Evolutionary conservation across 2,888 invertebrate species (phyloP).

Genomic region (Sphecodes monilicornis): DNA sequence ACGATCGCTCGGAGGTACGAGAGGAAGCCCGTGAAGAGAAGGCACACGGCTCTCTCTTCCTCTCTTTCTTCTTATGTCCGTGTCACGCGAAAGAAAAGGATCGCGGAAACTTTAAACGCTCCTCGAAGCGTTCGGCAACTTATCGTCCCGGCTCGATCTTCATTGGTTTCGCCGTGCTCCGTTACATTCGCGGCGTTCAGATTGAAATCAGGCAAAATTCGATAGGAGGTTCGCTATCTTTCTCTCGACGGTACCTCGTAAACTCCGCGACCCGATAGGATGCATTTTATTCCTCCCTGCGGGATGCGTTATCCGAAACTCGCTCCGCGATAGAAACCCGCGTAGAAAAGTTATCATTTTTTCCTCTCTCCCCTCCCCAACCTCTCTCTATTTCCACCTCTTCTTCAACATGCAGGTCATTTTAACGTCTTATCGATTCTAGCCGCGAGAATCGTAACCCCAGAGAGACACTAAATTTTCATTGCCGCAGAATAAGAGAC

Average conservation of each 20-base stretch:
- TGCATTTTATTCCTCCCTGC: constrained; percentile 39
- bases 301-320: constrained; percentile 43
- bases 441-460: constrained; percentile 5
- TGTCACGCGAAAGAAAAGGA: constrained; percentile 12
- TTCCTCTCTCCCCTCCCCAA: too few species aligned
- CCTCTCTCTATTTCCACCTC: not conserved
- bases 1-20: not conserved
- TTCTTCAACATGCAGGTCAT: constrained; percentile 2
- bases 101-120: constrained; percentile 35
- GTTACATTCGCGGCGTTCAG: constrained; percentile 40
- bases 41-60: not conserved
- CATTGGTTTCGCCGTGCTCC: constrained; percentile 19
- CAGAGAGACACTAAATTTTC: constrained; percentile 10
- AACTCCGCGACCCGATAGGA: constrained; percentile 46
- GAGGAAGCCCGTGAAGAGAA: not conserved
- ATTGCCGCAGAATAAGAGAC: constrained; percentile 9
- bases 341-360: constrained; percentile 20
- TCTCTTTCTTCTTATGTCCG: not conserved
- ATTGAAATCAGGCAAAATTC: constrained; percentile 54
- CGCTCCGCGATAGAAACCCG: constrained; percentile 24
- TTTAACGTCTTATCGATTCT: constrained; percentile 26
- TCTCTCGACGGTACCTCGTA: constrained; percentile 32
- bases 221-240: constrained; percentile 45
- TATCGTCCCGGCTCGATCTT: constrained; percentile 50
- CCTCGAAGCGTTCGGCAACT: constrained; percentile 30